Evolutionary conservation across 2,888 invertebrate species (phyloP), one percentile per base, ranked within the genome.

Genomic region (Disparrhopalites patrizii): DNA sequence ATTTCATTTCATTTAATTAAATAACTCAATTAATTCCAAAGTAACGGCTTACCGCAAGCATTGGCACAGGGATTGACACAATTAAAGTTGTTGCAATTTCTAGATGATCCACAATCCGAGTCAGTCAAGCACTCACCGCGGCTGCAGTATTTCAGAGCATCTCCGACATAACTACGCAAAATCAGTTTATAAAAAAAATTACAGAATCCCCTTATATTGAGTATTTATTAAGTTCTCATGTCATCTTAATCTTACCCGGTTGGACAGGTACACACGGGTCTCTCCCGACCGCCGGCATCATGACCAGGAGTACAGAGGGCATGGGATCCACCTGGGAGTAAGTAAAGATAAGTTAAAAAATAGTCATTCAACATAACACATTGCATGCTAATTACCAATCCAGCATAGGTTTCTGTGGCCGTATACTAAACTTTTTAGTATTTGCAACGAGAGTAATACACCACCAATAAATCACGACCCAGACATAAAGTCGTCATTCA

Each of bases 221-320:
- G n/a, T n/a, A n/a, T 7, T 25, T 18, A 3, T 38, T 25, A 36
- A 31, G 28, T 27, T 25, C 54, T 4, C 8, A 20, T 15, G 4
- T 7, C n/a, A 47, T n/a, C 13, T 8, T 20, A 62, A 51, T 51
- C n/a, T 25, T 38, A 51, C 31, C 52, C 64, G 5, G 68, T 51
- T 20, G 70, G 70, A 47, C 70, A 71, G 0, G 71, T 69, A 43
- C 69, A 66, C 1, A 68, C 70, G 33, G 62, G 61, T 1, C 5
- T 83, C 76, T 92, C 91, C 62, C 86, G 86, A 50, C 90, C 89
- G 5, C 87, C 86, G 68, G 87, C 87, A 78, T 93, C 92, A 77
- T 88, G 87, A 2, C 93, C 93, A 0, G 92, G 91, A 20, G 87
- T 86, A 77, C 93, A 93, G n/a, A n/a, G n/a, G n/a, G n/a, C n/a